Conservation (phyloP, 2,113 vertebrate genomes). For the Astatoreochromis straeleni region DNA sequence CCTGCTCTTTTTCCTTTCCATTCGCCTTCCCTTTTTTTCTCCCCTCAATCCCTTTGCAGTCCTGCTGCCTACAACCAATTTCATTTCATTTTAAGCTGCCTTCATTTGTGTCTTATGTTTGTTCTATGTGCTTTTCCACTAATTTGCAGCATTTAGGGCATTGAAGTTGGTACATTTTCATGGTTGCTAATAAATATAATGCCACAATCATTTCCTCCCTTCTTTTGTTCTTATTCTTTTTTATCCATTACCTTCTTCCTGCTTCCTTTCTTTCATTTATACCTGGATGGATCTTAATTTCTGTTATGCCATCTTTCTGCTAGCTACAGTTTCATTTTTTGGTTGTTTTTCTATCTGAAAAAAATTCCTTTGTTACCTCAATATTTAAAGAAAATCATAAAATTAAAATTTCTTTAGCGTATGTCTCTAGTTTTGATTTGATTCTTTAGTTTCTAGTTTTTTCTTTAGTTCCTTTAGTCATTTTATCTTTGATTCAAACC, state of each 20-base stretch:
- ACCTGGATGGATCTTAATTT: neutral
- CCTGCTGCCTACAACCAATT: conserved; percentile 10
- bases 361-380: rapidly evolving
- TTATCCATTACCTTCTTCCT: neutral
- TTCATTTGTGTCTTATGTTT: neutral
- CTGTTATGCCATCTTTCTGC: neutral
- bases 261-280: neutral
- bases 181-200: neutral
- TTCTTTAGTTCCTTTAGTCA: neutral
- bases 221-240: neutral
- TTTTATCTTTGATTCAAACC: neutral
- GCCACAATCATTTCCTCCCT: neutral
- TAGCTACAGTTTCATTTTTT: neutral
- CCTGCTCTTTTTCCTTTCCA: conserved; percentile 24
- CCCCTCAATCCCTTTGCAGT: conserved; percentile 14
- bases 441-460: neutral
- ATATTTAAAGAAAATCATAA: neutral
- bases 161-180: neutral
- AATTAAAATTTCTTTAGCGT: neutral
- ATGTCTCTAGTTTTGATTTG: neutral
- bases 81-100: conserved; percentile 15
- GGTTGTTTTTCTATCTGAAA: neutral
- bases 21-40: neutral
- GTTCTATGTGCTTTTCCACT: neutral
- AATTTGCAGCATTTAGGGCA: neutral